A percentile compares a stretch with the other conserved stretches of the same genome.
Evolutionary conservation across 2,888 invertebrate genomes (phyloP).

Genomic region (Sphinx pinastri): DNA sequence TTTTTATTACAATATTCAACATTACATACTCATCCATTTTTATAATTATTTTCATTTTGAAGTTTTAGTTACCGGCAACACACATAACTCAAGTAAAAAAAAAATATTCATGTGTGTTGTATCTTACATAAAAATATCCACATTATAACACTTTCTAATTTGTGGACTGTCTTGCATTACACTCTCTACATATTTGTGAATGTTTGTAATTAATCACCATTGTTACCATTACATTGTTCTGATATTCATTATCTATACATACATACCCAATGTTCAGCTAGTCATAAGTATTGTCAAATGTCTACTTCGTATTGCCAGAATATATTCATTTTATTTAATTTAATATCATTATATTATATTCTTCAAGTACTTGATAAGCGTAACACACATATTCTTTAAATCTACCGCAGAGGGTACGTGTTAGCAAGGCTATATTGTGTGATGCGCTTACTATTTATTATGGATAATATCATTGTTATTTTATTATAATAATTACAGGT

Average conservation of each 20-base stretch:
- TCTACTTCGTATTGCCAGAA: neutral
- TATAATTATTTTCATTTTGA: neutral
- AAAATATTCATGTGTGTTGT: neutral
- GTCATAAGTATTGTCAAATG: neutral
- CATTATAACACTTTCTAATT: neutral
- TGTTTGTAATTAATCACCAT: constrained; percentile 10
- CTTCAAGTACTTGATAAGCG: neutral
- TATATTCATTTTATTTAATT: neutral
- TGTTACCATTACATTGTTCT: neutral
- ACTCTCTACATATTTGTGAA: neutral
- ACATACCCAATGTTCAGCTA: neutral
- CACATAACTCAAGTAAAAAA: neutral
- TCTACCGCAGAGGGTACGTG: neutral
- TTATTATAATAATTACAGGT: constrained; percentile 15
- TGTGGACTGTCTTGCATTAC: constrained; percentile 1
- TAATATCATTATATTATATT: neutral
- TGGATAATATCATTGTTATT: neutral
- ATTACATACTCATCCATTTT: neutral
- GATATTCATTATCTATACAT: neutral
- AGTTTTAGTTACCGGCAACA: neutral
- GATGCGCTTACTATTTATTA: neutral
- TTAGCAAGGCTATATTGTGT: neutral
- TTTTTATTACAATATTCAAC: neutral
- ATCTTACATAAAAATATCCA: neutral
- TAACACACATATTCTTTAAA: neutral